Evolutionary conservation across 2,888 invertebrate species (phyloP).

Genomic region (Agrenia bidenticulata): DNA sequence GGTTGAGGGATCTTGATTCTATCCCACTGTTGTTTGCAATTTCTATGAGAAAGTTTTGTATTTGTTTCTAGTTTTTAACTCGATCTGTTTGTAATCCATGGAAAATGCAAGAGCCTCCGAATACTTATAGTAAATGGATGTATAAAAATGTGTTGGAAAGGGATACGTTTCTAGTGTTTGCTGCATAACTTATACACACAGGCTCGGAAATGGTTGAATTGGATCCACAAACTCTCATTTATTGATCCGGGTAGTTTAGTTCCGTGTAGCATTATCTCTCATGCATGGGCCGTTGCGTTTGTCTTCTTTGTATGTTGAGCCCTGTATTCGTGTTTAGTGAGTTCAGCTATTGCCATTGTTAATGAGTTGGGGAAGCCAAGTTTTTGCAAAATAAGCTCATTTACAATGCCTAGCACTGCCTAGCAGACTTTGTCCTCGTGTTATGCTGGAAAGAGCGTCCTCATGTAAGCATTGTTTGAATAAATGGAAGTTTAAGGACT

Average conservation of each 20-base stretch:
- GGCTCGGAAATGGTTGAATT: conserved; percentile 14
- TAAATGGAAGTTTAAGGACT: background rate
- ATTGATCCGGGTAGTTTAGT: conserved; percentile 14
- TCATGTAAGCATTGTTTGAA: background rate
- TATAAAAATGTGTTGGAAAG: too few species aligned
- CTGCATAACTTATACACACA: too few species aligned
- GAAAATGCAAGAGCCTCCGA: too few species aligned
- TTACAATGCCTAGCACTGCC: background rate
- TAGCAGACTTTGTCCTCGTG: background rate
- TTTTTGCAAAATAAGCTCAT: conserved; percentile 17
- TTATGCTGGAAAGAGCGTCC: background rate
- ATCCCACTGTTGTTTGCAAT: too few species aligned
- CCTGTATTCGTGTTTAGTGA: too few species aligned
- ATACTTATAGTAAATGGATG: too few species aligned
- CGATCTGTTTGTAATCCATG: too few species aligned
- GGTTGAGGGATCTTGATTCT: too few species aligned
- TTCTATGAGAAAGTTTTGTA: too few species aligned
- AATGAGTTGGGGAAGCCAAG: conserved; percentile 22
- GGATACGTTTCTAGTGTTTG: too few species aligned
- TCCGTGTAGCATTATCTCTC: conserved; percentile 20
- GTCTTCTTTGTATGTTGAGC: conserved; percentile 1
- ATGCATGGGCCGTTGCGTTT: conserved; percentile 22
- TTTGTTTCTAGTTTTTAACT: too few species aligned
- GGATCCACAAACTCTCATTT: conserved; percentile 22
- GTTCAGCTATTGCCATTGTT: conserved; percentile 1